Evolutionary conservation across 2,797 vertebrate species (phyloP), one percentile per base, ranked within the genome.

Genomic region (Scomberomorus guttatus): DNA sequence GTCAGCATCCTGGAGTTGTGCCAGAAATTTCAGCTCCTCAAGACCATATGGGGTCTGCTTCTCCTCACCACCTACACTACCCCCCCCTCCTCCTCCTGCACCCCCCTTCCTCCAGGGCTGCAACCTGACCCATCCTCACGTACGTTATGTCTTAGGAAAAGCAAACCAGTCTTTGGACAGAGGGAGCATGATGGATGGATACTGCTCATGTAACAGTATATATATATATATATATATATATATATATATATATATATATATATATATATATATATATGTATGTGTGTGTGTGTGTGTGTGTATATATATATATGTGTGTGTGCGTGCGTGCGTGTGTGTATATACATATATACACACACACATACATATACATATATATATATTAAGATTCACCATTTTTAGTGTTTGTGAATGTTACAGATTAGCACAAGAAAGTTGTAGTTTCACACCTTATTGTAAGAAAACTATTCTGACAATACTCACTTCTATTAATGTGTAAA

Each of bases 1-100:
- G 91, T 94, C 91, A 92, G 81, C 66, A 50, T 90, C 78, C 80
- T 83, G 81, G 90, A 89, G 54, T 77, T 50, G 56, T 69, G 87
- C 87, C 87, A 94, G 77, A 72, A 69, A 82, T 80, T 75, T 59
- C 70, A 56, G 87, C 66, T 90, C 80, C 86, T 91, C 68, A 29
- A 82, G 58, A 89, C 85, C 91, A 91, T 91, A 93, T 90, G 87
- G 86, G 92, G 83, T 90, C 81, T 71, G 71, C 24, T 66, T 52
- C 74, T 79, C 37, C 51, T 75, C 25, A 5, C 42, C 56, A 58
- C 58, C 66, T 75, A 65, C 52, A 8, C 52, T 54, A 50, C 61
- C 24, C 66, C 34, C 48, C 37, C 27, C 52, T 34, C 8, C 18
- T 17, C 56, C 66, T 51, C 25, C 81, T 68, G n/a, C 56, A 59